Percentiles rank a stretch among this genome's conserved stretches.
These are phyloP conservation scores for Baccha elongata DNA, from an alignment of 2,888 invertebrate genomes.

Conservation along the genomic window DNA sequence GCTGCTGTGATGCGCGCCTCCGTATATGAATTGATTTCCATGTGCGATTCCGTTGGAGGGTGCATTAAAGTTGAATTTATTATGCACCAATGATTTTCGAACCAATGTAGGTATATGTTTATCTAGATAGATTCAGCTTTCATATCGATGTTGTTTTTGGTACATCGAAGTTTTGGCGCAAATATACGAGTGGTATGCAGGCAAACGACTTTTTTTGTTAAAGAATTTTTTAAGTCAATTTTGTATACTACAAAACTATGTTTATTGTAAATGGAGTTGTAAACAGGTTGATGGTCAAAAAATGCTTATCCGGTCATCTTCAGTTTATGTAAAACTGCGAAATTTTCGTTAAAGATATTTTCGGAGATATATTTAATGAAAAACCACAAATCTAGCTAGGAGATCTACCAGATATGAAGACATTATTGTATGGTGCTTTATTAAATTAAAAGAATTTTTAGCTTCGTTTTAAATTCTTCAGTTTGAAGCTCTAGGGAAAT, in stretches of 20 bases:
- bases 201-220: not conserved
- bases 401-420: conserved; percentile 3
- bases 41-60: conserved; percentile 58
- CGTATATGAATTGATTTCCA: conserved; percentile 67
- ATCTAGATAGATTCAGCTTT: conserved; percentile 11
- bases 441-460: not conserved
- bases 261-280: conserved; percentile 18
- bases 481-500: too few species aligned
- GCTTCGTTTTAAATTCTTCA: not conserved
- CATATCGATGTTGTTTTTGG: conserved; percentile 21
- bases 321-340: not conserved
- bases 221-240: conserved; percentile 29
- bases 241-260: conserved; percentile 12
- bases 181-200: conserved; percentile 52
- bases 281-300: conserved; percentile 31
- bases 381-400: conserved; percentile 6
- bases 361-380: conserved; percentile 1
- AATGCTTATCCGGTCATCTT: conserved; percentile 33
- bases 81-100: conserved; percentile 53
- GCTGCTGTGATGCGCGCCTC: conserved; percentile 51
- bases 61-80: conserved; percentile 63
- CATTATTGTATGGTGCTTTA: not conserved
- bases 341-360: not conserved
- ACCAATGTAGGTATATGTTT: conserved; percentile 10
- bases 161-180: conserved; percentile 49